Evolutionary conservation across 37 sponge, comb jelly and placozoan genomes (phyloP).

Genomic region (Halisarca cf. caerulea): DNA sequence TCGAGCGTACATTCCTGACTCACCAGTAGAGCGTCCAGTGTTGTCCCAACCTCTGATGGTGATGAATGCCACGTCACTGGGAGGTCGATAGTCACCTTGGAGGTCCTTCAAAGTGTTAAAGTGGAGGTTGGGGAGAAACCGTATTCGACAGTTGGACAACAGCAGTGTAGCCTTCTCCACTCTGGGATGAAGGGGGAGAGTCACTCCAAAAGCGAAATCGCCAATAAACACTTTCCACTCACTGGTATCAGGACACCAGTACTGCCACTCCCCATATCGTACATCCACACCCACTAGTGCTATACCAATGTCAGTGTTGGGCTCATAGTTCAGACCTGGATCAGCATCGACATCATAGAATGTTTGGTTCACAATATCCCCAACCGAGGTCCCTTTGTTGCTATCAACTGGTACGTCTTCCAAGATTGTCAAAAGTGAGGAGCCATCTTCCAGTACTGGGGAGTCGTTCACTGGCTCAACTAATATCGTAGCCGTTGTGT

Average conservation of each 20-base stretch:
- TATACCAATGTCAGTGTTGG: conserved; percentile 52
- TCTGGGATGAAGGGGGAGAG: conserved; percentile 62
- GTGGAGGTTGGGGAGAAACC: conserved; percentile 74
- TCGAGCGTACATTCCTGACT: conserved; percentile 66
- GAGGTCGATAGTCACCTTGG: conserved; percentile 58
- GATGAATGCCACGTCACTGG: conserved; percentile 64
- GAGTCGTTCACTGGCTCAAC: conserved; percentile 89
- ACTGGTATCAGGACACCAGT: conserved; percentile 51
- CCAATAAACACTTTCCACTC: conserved; percentile 79
- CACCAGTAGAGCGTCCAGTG: conserved; percentile 64
- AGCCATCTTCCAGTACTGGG: conserved; percentile 51
- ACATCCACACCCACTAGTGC: conserved; percentile 84
- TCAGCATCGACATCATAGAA: conserved; percentile 75
- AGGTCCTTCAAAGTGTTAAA: conserved; percentile 76
- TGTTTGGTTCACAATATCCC: conserved; percentile 61
- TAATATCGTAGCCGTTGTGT: conserved; percentile 47
- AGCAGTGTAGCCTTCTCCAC: conserved; percentile 82
- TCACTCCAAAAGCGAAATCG: conserved; percentile 65
- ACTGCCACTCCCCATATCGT: conserved; percentile 83
- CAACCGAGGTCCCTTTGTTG: conserved; percentile 75
- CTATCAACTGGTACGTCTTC: conserved; percentile 62
- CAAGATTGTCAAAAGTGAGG: conserved; percentile 34
- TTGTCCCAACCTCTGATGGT: conserved; percentile 82
- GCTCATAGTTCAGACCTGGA: conserved; percentile 3
- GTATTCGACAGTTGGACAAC: conserved; percentile 58